Percentiles rank a stretch among this genome's conserved stretches.
Conservation (phyloP, 1,140 invertebrate genomes). For the Pogonus chalceus region DNA sequence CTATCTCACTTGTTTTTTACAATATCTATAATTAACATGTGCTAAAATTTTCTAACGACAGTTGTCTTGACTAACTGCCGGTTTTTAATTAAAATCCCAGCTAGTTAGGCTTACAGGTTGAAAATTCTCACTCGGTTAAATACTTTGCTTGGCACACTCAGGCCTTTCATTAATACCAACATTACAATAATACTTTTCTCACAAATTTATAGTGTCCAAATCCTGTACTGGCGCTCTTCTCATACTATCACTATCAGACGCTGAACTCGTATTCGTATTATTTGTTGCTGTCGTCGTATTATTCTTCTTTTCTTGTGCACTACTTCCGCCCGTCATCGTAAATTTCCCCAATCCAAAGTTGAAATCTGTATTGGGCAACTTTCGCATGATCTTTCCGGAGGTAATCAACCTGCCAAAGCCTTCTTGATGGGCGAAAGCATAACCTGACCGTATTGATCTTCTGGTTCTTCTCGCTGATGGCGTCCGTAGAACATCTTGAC, state of each 20-base stretch:
- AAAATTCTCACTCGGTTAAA: background rate
- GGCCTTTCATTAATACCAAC: background rate
- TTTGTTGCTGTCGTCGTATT: conserved; percentile 12
- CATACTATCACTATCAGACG: conserved; percentile 37
- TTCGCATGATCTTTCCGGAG: conserved; percentile 93
- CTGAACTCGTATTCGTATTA: conserved; percentile 12
- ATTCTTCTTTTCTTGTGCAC: conserved; percentile 27
- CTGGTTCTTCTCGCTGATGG: conserved; percentile 76
- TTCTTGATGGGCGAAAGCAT: conserved; percentile 96
- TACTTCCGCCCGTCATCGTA: conserved; percentile 29
- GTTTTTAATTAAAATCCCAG: background rate
- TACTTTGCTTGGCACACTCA: conserved; percentile 2
- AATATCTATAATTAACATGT: conserved; percentile 14
- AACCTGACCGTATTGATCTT: conserved; percentile 88
- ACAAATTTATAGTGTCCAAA: conserved; percentile 55
- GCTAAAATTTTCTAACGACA: conserved; percentile 11
- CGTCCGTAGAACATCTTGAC: conserved; percentile 68
- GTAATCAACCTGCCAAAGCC: conserved; percentile 97
- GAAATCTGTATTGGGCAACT: conserved; percentile 56
- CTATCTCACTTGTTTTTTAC: conserved; percentile 1
- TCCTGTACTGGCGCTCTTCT: conserved; percentile 46
- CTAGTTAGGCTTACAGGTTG: background rate
- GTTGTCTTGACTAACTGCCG: background rate
- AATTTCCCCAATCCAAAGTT: conserved; percentile 37
- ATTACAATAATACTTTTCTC: conserved; percentile 18